Conservation (phyloP, 2,113 vertebrate species). For the Esox niger region DNA sequence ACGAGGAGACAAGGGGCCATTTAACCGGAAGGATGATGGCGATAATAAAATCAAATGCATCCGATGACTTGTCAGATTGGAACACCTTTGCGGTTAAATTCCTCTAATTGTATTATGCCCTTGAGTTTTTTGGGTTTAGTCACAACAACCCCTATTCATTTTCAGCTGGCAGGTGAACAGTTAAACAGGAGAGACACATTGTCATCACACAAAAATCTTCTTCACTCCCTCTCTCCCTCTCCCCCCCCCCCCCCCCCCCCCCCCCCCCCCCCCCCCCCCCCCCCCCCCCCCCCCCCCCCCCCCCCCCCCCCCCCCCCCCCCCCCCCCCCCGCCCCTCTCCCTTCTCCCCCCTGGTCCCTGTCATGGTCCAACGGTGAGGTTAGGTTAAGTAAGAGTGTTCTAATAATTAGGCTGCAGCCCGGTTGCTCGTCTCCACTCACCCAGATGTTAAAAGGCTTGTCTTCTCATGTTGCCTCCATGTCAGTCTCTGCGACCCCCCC, state of each 20-base stretch:
- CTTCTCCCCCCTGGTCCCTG: too few species aligned
- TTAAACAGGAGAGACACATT: conserved; percentile 67
- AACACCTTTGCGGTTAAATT: neutral
- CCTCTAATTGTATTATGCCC: neutral
- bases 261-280: conserved; percentile 21
- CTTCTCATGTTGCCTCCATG: conserved; percentile 73
- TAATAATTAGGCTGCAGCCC: conserved; percentile 85
- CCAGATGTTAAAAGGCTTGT: conserved; percentile 92
- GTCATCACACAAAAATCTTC: conserved; percentile 63
- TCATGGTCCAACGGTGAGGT: conserved; percentile 76
- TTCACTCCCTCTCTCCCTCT: conserved; percentile 24
- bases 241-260: conserved; percentile 1
- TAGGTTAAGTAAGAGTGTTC: conserved; percentile 89
- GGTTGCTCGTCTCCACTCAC: conserved; percentile 82
- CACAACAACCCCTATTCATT: neutral
- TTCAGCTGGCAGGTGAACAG: conserved; percentile 50
- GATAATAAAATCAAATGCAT: conserved; percentile 17
- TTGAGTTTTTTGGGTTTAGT: neutral
- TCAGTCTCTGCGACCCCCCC: conserved; percentile 41
- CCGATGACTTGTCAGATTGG: too few species aligned
- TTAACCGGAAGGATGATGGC: conserved; percentile 15
- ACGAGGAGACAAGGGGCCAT: conserved; percentile 18
- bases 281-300: conserved; percentile 31
- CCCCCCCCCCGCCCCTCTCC: conserved; percentile 18
- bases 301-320: neutral